Evolutionary conservation across 2,888 invertebrate genomes (phyloP), one percentile per base, ranked within the genome.

Genomic region (Tigriopus californicus): DNA sequence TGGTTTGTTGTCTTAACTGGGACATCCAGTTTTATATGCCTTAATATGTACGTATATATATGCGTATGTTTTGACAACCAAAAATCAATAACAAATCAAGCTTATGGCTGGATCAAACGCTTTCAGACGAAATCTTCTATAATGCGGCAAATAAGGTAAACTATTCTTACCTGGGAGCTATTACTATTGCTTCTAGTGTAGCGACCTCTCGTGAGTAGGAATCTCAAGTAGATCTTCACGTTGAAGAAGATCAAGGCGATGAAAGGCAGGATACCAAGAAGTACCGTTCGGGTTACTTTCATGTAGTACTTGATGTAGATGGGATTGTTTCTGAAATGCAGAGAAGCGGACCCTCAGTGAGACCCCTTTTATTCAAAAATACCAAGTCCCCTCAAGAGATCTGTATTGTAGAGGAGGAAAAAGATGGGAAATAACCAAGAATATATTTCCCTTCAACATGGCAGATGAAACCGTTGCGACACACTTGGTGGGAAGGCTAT

Each of bases 221-320:
- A 24, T 11, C 56, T 13, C n/a, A 25, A 20, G 22, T 56, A 56
- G 24, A 56, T 56, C 15, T 24, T 12, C 44, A 56, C 24, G 46
- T 56, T 56, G 56, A 56, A 56, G 46, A 56, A 56, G 15, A 56
- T 18, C 20, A 56, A 25, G 6, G 56, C 56, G 6, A 46, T 18
- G 33, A 56, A 56, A 20, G 56, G 56, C 12, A 56, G 5, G 56
- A 56, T 44, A 8, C 56, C 56, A 18, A 24, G 18, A 20, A 56
- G 41, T n/a, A 56, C 18, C 1, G 56, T 56, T 44, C 15, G 15
- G 12, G 56, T 56, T 1, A 56, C 24, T 24, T 24, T 56, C n/a
- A 20, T 42, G 56, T 56, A 56, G 5, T 46, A 56, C 11, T 44
- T 41, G 56, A 56, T 56, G 56, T 56, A 56, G 11, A 42, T 18